Evolutionary conservation across 2,113 vertebrate species (phyloP).

Genomic region (Glareola pratincola): DNA sequence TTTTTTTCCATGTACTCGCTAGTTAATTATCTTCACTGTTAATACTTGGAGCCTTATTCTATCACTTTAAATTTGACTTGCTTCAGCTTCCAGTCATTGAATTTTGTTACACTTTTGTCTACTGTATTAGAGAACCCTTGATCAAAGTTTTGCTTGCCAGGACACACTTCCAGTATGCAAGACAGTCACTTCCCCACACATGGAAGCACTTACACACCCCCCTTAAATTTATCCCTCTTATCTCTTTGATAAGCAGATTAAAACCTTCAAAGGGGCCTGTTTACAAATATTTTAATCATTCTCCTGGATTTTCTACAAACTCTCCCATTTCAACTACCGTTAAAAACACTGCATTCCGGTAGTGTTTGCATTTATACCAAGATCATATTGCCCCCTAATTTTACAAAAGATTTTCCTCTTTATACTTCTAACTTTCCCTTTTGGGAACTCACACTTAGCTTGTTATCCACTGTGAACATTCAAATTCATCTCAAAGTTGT

Average conservation of each 20-base stretch:
- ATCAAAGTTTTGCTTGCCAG: conserved; percentile 47
- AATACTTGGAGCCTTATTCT: neutral
- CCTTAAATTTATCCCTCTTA: conserved; percentile 11
- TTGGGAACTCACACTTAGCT: neutral
- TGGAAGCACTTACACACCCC: neutral
- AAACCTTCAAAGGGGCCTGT: neutral
- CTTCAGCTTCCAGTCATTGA: neutral
- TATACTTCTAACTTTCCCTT: neutral
- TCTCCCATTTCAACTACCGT: neutral
- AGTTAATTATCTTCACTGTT: neutral
- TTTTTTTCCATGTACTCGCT: neutral
- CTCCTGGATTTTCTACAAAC: neutral
- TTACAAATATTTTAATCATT: neutral
- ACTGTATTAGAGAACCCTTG: neutral
- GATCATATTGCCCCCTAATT: neutral
- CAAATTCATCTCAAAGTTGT: neutral
- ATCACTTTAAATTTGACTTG: conserved; percentile 3
- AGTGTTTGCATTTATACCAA: neutral
- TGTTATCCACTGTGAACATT: neutral
- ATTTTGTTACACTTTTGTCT: conserved; percentile 38
- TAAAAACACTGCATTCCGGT: neutral
- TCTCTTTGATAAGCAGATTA: conserved; percentile 29
- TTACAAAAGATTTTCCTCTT: neutral
- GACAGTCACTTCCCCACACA: neutral
- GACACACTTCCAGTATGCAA: neutral